These are phyloP conservation scores for Sebastolobus alascanus DNA, from an alignment of 2,797 vertebrate species.

Conservation along the genomic window DNA sequence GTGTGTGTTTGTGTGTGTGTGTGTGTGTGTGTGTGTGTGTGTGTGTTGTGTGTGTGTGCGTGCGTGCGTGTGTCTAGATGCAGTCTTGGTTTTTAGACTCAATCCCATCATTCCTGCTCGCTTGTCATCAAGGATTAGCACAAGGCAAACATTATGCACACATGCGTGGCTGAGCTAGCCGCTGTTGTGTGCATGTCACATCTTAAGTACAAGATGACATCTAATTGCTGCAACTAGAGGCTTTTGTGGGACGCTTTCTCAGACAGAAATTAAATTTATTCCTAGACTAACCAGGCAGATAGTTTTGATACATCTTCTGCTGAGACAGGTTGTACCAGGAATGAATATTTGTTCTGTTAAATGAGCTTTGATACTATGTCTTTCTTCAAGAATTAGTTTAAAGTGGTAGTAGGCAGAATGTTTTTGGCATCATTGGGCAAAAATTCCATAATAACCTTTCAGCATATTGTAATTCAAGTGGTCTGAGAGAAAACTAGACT, in stretches of 20 bases:
- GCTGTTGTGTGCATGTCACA: background rate
- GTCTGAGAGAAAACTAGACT: no score
- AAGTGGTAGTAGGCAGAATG: no score
- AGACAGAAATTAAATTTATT: conserved; percentile 6
- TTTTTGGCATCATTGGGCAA: no score
- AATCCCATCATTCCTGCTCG: conserved; percentile 53
- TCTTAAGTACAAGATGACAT: conserved; percentile 16
- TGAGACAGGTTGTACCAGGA: background rate
- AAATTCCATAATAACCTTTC: no score
- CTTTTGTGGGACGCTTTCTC: conserved; percentile 4
- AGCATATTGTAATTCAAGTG: no score
- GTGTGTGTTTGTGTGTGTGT: no score
- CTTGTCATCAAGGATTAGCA: conserved; percentile 70
- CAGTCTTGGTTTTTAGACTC: conserved; percentile 33
- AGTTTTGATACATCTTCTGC: background rate
- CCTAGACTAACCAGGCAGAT: background rate
- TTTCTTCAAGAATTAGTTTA: background rate
- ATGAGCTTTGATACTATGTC: background rate
- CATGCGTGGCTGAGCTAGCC: conserved; percentile 26
- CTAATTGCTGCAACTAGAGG: conserved; percentile 20
- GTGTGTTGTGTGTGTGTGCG: no score
- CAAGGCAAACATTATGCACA: conserved; percentile 68
- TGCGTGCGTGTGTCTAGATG: background rate
- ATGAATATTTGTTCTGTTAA: background rate
- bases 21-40: background rate